Conservation (phyloP, 2,888 invertebrate genomes). For the Drosophila lutescens region DNA sequence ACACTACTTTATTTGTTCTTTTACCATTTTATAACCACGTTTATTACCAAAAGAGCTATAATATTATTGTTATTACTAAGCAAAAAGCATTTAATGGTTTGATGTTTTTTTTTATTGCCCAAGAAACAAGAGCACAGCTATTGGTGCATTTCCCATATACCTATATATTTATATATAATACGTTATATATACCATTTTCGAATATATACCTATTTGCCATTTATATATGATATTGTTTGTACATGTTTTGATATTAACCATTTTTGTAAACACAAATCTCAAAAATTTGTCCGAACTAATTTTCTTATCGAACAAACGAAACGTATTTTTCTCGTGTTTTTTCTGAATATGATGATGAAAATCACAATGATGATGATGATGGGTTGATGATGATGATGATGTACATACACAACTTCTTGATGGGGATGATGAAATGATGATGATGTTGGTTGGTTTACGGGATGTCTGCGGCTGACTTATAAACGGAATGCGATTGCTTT, state of each 20-base stretch:
- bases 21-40: constrained; percentile 19
- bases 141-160: constrained; percentile 53
- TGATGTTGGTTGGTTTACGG: constrained; percentile 45
- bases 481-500: constrained; percentile 49
- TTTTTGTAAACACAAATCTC: constrained; percentile 77
- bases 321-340: constrained; percentile 85
- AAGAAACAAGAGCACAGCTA: constrained; percentile 35
- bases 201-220: constrained; percentile 57
- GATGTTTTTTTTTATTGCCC: constrained; percentile 53
- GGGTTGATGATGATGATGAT: constrained; percentile 63
- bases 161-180: constrained; percentile 44
- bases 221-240: constrained; percentile 65
- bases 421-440: constrained; percentile 66
- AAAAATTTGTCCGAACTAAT: constrained; percentile 85
- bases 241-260: constrained; percentile 72
- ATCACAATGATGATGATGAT: constrained; percentile 80
- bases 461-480: constrained; percentile 48
- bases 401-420: constrained; percentile 80
- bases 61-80: constrained; percentile 8
- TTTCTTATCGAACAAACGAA: constrained; percentile 85
- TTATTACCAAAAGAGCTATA: background rate
- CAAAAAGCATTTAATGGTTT: constrained; percentile 43
- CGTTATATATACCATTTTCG: constrained; percentile 48
- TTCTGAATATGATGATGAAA: constrained; percentile 84
- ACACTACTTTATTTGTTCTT: constrained; percentile 16